Evolutionary conservation across 2,113 vertebrate genomes (phyloP).

Genomic region (Cyanoderma ruficeps): DNA sequence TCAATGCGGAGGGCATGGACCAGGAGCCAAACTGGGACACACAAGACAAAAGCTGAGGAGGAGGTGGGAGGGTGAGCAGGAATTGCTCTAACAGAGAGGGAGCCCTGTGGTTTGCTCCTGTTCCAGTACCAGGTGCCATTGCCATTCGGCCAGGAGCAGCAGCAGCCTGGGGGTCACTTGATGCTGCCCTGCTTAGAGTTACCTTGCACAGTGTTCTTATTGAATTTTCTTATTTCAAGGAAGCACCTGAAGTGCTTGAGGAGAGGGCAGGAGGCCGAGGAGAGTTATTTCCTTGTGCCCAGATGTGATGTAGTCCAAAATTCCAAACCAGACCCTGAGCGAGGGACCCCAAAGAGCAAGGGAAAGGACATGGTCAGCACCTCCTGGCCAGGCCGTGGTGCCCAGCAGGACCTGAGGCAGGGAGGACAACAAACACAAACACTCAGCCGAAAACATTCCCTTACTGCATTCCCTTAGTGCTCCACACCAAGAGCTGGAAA

Average conservation of each 20-base stretch:
- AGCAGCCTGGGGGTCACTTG: neutral
- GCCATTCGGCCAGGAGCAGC: neutral
- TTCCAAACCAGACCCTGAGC: neutral
- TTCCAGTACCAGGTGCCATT: accelerated
- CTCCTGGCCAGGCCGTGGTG: neutral
- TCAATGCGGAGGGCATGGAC: neutral
- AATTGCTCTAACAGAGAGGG: neutral
- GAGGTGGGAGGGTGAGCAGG: neutral
- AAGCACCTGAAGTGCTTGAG: neutral
- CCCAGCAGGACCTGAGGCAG: neutral
- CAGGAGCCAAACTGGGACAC: neutral
- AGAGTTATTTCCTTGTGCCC: neutral
- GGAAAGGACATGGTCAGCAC: neutral
- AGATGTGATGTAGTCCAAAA: neutral
- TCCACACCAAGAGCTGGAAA: neutral
- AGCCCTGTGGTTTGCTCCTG: neutral
- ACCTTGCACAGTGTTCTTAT: accelerated
- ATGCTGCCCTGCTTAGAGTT: neutral
- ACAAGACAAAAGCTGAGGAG: neutral
- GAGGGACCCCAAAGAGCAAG: neutral
- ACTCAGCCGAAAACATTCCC: neutral
- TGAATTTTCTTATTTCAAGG: neutral
- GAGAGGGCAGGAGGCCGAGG: neutral
- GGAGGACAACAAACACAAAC: neutral
- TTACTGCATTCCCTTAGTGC: neutral